Base-by-base conservation (phyloP, 2,797 vertebrate species). In the Pogoniulus pusillus region DNA sequence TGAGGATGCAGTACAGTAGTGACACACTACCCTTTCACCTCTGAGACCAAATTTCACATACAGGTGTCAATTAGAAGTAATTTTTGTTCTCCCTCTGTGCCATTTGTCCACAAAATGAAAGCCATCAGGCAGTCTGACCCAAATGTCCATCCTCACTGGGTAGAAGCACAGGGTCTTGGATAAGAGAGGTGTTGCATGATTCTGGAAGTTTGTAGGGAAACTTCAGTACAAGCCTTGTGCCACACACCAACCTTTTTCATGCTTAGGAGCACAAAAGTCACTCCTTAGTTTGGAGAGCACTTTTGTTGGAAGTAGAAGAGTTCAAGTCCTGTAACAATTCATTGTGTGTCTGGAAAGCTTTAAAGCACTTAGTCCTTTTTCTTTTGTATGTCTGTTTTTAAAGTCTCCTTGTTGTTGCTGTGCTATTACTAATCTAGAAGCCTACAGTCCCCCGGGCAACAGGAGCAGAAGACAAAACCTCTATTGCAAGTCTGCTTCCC, bases 61-160 rank as follows among this genome's bases (percentile, higher is more conserved):
- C 4, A 65, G 27, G 30, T 85, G 74, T 86, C 77, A 92, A 70
- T 91, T 75, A 82, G 59, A 89, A 91, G 68, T 65, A 82, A 66
- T 70, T 91, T 91, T 93, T 69, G 2, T 51, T 72, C 39, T 77
- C 29, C 10, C 29, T 58, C 43, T 69, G 32, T 24, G 18, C 55
- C 11, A 22, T 68, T 80, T 93, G 47, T 68, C 60, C 49, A 57
- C 20, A 51, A 64, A 83, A 68, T 45, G 23, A 95, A 92, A 84
- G 26, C 8, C 39, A 39, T 45, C 6, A 1, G 1, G 5, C 12
- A 45, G 24, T 14, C 7, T 60, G 73, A 39, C 29, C 41, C 12
- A 54, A 22, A 54, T 71, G 7, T 51, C 37, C 5, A 2, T 68
- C 30, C 39, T 73, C 2, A 3, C 47, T 80, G 2, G 9, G 45